Percentiles rank a stretch among this genome's conserved stretches.
phyloP scores from a whole-genome alignment of 1,140 invertebrate genomes.

The Drosophila navojoa region DNA sequence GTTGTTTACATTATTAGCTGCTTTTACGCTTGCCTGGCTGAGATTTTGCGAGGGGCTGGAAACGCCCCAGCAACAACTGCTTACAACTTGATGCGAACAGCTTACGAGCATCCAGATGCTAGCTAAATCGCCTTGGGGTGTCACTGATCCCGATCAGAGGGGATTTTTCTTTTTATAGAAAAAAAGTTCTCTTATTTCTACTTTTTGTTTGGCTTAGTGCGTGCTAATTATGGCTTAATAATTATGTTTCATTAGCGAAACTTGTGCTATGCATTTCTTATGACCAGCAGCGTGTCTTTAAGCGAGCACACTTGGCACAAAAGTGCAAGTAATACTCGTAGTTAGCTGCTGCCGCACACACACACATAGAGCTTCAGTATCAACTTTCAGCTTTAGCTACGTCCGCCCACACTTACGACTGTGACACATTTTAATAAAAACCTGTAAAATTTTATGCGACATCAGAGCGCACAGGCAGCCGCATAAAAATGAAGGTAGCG shows the following conservation, averaged over 20 bases:
- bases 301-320: slow-evolving; percentile 49
- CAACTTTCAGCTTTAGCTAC: not conserved
- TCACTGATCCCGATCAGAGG: slow-evolving; percentile 5
- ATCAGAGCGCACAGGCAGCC: slow-evolving; percentile 25
- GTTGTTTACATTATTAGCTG: slow-evolving; percentile 79
- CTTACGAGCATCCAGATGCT: slow-evolving; percentile 38
- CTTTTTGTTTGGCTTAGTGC: slow-evolving; percentile 41
- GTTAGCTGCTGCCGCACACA: slow-evolving; percentile 33
- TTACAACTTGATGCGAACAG: slow-evolving; percentile 52
- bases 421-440: slow-evolving; percentile 70
- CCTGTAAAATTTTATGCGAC: slow-evolving; percentile 70
- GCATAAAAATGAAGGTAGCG: slow-evolving; percentile 48
- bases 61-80: slow-evolving; percentile 23
- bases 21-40: slow-evolving; percentile 53
- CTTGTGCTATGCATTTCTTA: slow-evolving; percentile 49
- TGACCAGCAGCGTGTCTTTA: slow-evolving; percentile 39
- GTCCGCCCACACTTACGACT: slow-evolving; percentile 21
- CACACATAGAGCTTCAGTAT: not conserved
- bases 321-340: slow-evolving; percentile 66
- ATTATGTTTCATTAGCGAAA: slow-evolving; percentile 77
- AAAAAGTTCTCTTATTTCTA: not conserved
- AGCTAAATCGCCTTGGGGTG: not conserved
- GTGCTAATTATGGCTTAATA: slow-evolving; percentile 79
- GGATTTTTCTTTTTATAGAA: slow-evolving; percentile 8
- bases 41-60: slow-evolving; percentile 47